Evolutionary conservation across 2,888 invertebrate species (phyloP), one percentile per base, ranked within the genome.

Genomic region (Pterobdella sp.): DNA sequence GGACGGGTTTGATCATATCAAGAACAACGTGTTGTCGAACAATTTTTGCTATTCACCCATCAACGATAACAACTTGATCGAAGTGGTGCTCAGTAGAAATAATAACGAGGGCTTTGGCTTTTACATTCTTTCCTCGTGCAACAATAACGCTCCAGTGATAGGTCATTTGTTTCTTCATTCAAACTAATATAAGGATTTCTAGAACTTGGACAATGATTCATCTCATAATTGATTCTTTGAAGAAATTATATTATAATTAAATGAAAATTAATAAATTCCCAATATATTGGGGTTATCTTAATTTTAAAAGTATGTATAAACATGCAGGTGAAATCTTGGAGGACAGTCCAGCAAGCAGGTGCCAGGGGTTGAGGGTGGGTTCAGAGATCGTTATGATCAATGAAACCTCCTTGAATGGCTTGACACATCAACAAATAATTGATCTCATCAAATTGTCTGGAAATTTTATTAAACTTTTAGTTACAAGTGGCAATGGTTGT

Each of bases 51-150:
- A 14, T 14, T 42, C 42, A 42, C 42, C 18, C 60, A 56, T 4
- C 60, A 18, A 26, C 60, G n/a, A 7, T 26, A 22, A n/a, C 7
- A 56, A 26, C n/a, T 22, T n/a, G 3, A 3, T 26, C 80, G 94
- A 96, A 84, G 93, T 97, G 2, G 90, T 91, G 0, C 92, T 97
- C 0, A 90, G 90, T 75, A 87, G 95, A 69, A 89, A 89, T 82
- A 94, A 96, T 80, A 92, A 90, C 77, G 97, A 98, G 84, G 97
- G 97, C 2, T 98, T 98, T 84, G 97, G 97, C 18, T 98, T 98
- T 84, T 96, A 97, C 68, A 96, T 98, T 78, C 96, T 97, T 79
- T 95, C 96, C 0, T 83, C 84, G 7, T 81, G 82, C 67, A 81
- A 81, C 60, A 80, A 82, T 75, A 77, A 80, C 14, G 83, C 82